Evolutionary conservation across 2,113 vertebrate genomes (phyloP), one percentile per base, ranked within the genome.

Genomic region (Garra rufa): DNA sequence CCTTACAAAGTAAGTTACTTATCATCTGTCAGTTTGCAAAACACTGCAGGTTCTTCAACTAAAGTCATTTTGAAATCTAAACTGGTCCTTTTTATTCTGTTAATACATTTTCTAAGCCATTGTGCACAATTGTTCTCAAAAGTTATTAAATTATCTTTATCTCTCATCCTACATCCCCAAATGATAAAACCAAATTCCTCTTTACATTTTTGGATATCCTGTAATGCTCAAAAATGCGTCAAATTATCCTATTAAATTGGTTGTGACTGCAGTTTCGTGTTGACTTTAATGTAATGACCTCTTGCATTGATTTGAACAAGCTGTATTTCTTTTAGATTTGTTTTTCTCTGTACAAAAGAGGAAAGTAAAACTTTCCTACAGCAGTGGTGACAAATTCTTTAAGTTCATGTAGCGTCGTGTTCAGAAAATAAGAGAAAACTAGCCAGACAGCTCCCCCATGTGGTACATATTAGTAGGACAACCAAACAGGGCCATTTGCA

Each of bases 391-490:
- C 30, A 78, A 59, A 4, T n/a, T 78, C 21, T 78, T 6, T 10
- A 52, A 52, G 46, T 8, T 76, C 26, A 21, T 11, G 2, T 11
- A 34, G 24, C 5, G 24, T 5, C 2, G 9, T 48, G 71, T n/a
- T 30, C 14, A 52, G 7, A 76, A 30, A 75, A 5, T 3, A 48
- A 28, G 15, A 75, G 76, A 79, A 63, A 80, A 14, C 26, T 67
- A 67, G 26, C 43, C 26, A 81, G 26, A 81, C 26, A 19, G 9
- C 28, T 13, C 78, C 74, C 14, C 46, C 83, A 38, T 34, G 78
- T 81, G 78, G 78, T 81, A 3, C 4, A 44, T 44, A 44, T 44
- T 9, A 79, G 13, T 28, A 44, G 55, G 38, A 28, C 76, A 63
- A 15, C 8, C 30, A 21, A 41, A 41, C 30, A n/a, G n/a, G n/a